Evolutionary conservation across 2,797 vertebrate species (phyloP).

Genomic region (Triplophysa bombifrons): DNA sequence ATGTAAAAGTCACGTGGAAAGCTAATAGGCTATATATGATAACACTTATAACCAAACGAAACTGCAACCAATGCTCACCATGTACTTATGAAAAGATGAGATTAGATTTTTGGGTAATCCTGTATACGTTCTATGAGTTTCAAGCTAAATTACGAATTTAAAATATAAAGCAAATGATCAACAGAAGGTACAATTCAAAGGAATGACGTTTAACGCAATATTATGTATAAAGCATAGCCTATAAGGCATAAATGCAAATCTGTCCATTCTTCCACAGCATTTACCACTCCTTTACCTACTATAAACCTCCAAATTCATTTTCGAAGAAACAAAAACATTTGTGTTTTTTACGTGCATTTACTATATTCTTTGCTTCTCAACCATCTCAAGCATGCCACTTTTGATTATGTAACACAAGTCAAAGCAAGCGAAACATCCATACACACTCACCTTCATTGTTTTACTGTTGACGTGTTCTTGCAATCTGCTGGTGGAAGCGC

Average conservation of each 20-base stretch:
- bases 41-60: background rate
- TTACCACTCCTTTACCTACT: background rate
- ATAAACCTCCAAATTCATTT: background rate
- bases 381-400: background rate
- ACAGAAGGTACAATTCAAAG: background rate
- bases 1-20: background rate
- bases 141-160: no score
- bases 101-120: no score
- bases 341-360: background rate
- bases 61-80: no score
- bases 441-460: conserved; percentile 56
- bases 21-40: no score
- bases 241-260: background rate
- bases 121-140: no score
- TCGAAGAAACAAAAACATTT: background rate
- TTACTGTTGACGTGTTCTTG: background rate
- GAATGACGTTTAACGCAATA: no score
- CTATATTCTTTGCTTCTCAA: background rate
- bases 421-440: background rate
- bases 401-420: background rate
- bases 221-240: no score
- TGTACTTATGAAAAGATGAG: no score
- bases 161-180: no score
- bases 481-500: background rate
- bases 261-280: background rate